A percentile compares a stretch with the other conserved stretches of the same genome.
Evolutionary conservation across 92 coral and sea anemone genomes (phyloP).

Genomic region (Bergia sp.): DNA sequence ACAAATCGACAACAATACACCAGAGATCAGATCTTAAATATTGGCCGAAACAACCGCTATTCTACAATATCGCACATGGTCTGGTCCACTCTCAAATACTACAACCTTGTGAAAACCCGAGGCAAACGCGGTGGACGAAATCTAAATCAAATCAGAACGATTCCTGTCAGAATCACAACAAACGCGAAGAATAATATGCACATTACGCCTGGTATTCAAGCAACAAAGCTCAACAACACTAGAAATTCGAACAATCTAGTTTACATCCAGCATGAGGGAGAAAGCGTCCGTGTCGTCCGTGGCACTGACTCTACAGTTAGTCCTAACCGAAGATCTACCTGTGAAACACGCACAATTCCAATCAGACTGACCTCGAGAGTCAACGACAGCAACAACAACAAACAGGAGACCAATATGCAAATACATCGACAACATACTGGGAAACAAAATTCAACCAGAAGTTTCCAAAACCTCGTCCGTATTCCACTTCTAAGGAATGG

Average conservation of each 20-base stretch:
- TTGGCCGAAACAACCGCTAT: not conserved
- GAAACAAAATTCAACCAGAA: not conserved
- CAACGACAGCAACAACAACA: not conserved
- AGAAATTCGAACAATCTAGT: not conserved
- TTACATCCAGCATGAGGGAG: not conserved
- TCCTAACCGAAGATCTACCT: not conserved
- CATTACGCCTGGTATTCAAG: not conserved
- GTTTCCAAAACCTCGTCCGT: not conserved
- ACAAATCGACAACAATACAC: not conserved
- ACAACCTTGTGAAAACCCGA: not conserved
- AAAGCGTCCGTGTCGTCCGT: not conserved
- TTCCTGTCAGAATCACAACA: not conserved
- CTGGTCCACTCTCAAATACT: not conserved
- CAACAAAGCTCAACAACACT: not conserved
- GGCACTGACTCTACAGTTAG: not conserved
- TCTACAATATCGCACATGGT: not conserved
- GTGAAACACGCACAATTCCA: not conserved
- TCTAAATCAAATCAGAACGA: not conserved
- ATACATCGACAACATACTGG: slow-evolving; percentile 1
- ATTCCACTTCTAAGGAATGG: slow-evolving; percentile 5
- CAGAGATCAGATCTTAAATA: slow-evolving; percentile 12
- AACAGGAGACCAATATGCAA: not conserved
- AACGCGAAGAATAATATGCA: not conserved
- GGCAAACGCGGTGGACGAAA: not conserved
- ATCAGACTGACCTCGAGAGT: not conserved